phyloP scores from a whole-genome alignment of 2,888 invertebrate genomes.

The Dexiosoma caninum region DNA sequence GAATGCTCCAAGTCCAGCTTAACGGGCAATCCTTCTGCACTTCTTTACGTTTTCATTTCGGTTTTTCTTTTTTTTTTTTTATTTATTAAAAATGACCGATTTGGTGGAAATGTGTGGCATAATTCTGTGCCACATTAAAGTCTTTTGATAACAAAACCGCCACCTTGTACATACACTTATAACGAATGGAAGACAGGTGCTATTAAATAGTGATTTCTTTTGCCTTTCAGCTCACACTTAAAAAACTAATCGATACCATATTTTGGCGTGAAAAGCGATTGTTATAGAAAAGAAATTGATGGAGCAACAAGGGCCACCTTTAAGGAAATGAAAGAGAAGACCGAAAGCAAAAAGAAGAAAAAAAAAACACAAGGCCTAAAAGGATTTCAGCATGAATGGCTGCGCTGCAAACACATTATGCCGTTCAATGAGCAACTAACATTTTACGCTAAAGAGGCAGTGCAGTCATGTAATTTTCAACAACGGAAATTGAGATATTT shows the following conservation, averaged over 20 bases:
- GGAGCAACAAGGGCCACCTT: constrained; percentile 45
- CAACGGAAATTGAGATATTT: constrained; percentile 73
- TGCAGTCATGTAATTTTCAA: constrained; percentile 65
- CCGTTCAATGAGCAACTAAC: neutral
- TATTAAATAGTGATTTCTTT: neutral
- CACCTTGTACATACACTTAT: neutral
- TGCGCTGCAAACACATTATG: neutral
- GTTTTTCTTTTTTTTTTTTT: neutral
- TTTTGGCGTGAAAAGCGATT: neutral
- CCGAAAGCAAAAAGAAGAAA: too few relatives aligned
- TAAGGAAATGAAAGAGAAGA: neutral
- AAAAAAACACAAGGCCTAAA: constrained; percentile 19
- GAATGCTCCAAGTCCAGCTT: constrained; percentile 22
- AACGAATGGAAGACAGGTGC: constrained; percentile 45
- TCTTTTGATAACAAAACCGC: neutral
- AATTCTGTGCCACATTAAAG: constrained; percentile 54
- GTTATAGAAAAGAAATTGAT: neutral
- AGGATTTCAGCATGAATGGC: constrained; percentile 32
- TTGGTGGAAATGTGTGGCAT: constrained; percentile 53
- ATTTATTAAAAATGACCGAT: constrained; percentile 10
- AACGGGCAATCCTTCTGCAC: neutral
- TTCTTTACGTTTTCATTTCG: neutral
- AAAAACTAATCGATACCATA: neutral
- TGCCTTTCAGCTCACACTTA: neutral
- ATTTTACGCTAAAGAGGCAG: constrained; percentile 49